Conservation (phyloP, 1,140 invertebrate genomes). For the Elymnias hypermnestra region DNA sequence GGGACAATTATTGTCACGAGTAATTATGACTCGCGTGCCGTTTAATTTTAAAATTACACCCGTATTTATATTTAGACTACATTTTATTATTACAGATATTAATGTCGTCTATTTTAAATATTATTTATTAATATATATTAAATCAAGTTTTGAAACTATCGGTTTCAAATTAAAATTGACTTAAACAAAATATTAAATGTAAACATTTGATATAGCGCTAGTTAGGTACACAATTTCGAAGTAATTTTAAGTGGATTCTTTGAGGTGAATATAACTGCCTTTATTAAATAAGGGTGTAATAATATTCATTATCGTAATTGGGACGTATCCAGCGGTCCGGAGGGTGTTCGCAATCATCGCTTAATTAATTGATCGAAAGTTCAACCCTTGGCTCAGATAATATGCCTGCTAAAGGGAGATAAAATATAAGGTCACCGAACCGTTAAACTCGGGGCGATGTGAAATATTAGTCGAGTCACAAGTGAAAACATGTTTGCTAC, state of each 20-base stretch:
- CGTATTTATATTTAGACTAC: no score
- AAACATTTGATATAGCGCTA: no score
- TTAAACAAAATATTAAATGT: no score
- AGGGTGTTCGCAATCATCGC: slow-evolving; percentile 55
- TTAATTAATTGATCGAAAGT: slow-evolving; percentile 74
- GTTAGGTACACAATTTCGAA: no score
- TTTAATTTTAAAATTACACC: background rate
- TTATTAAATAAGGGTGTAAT: slow-evolving; percentile 55
- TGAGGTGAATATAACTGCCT: slow-evolving; percentile 36
- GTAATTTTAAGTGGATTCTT: slow-evolving; percentile 26
- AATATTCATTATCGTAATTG: slow-evolving; percentile 64
- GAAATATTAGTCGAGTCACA: slow-evolving; percentile 71
- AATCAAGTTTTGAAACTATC: no score
- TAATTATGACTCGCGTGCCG: background rate
- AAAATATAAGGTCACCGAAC: slow-evolving; percentile 58
- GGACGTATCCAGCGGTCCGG: slow-evolving; percentile 42
- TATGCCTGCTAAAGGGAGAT: slow-evolving; percentile 65
- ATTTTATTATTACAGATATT: no score
- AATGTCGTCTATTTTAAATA: no score
- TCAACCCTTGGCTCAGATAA: slow-evolving; percentile 65
- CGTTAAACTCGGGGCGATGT: slow-evolving; percentile 65
- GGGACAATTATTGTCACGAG: background rate
- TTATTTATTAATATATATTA: no score
- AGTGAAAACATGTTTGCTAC: slow-evolving; percentile 65
- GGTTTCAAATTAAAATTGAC: no score